Percentiles rank a stretch among this genome's conserved stretches.
phyloP scores from a whole-genome alignment of 2,888 invertebrate genomes.

The Machimus rusticus region DNA sequence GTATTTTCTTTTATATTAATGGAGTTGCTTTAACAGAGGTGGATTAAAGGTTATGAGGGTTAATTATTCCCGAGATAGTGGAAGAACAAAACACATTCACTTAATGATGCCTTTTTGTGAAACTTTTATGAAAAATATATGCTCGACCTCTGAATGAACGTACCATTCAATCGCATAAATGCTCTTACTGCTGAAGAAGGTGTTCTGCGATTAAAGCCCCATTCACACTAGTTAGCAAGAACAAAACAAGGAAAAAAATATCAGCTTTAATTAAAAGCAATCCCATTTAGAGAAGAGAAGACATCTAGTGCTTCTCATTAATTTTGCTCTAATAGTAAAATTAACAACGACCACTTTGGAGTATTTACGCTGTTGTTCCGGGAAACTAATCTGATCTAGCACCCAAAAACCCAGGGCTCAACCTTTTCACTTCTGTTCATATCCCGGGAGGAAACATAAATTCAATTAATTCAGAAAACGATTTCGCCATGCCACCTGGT shows the following conservation, averaged over 20 bases:
- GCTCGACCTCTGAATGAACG: neutral
- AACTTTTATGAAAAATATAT: neutral
- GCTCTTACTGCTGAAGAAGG: neutral
- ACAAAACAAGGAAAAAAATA: neutral
- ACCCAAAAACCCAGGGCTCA: neutral
- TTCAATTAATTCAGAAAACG: slow-evolving; percentile 36
- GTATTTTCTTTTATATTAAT: neutral
- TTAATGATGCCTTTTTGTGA: neutral
- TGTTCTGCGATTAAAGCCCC: neutral
- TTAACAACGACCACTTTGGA: neutral
- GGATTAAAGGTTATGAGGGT: neutral
- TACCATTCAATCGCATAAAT: neutral
- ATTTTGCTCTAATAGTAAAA: neutral
- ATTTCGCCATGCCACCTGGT: slow-evolving; percentile 16
- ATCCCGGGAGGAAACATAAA: slow-evolving; percentile 25
- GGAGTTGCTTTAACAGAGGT: neutral
- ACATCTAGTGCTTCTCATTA: neutral
- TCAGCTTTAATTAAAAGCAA: neutral
- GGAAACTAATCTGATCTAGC: slow-evolving; percentile 1
- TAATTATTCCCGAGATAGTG: neutral
- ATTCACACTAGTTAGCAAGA: neutral
- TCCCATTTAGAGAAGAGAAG: neutral
- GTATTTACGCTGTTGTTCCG: neutral
- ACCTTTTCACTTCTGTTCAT: slow-evolving; percentile 13
- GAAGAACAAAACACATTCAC: neutral